Base-by-base conservation (phyloP, 2,797 vertebrate species). In the Siniperca undulata region DNA sequence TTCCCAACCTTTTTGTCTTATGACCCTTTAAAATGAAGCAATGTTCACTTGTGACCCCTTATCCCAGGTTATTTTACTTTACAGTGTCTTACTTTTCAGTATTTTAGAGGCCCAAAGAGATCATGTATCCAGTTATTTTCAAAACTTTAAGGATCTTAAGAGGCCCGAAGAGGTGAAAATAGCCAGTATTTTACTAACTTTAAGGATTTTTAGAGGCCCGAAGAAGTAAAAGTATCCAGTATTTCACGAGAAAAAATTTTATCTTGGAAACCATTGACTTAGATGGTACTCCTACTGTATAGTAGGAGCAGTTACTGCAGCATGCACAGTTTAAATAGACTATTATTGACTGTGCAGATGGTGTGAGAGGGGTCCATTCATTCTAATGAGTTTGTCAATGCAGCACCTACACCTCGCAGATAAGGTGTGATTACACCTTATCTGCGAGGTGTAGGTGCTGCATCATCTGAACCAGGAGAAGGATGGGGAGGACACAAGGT, bases 351-450 rank as follows among this genome's bases (percentile, higher is more conserved):
- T 27, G 58, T 30, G 62, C 38, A 19, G 34, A 68, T 48, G 68
- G 69, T 56, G 50, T 62, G 34, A 74, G 36, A 30, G 38, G 13
- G 22, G 9, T 62, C 81, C 24, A 70, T 72, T 85, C 48, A 82
- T 74, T 74, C 8, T 73, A 78, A 83, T 77, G 53, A 82, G 69
- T 74, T 73, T 72, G 74, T 89, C 84, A 81, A n/a, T 78, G 70
- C 74, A 77, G 44, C 55, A 10, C 17, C 30, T 30, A 30, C 30
- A 30, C 30, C 30, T 30, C 30, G 30, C 66, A 70, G 90, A 92
- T 82, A 30, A 30, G 74, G 22, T 50, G 58, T 74, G 81, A 74
- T 83, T 60, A 83, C 56, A 68, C 22, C 77, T 36, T 36, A 83
- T 92, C 90, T 70, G 66, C 36, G 36, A 36, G 30, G 30, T 30